These are phyloP conservation scores for Chrysina gloriosa DNA, from an alignment of 2,888 invertebrate species.

Conservation along the genomic window DNA sequence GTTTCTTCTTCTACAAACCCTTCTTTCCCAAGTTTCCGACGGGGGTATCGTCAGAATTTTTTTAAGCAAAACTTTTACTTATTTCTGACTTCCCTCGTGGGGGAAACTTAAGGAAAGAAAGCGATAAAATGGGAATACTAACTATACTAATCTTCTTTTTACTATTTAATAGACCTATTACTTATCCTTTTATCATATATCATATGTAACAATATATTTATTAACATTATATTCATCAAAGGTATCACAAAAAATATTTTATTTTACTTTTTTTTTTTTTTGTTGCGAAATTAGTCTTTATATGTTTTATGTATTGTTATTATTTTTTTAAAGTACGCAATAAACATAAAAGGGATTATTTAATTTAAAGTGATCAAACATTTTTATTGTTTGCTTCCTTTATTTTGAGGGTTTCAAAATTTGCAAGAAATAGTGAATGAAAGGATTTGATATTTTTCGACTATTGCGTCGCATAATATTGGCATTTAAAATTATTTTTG, in stretches of 20 bases:
- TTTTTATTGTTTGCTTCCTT: not conserved
- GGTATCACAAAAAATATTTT: constrained; percentile 34
- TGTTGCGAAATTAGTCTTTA: not conserved
- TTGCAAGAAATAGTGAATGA: too few relatives aligned
- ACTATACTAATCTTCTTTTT: not conserved
- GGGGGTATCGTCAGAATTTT: not conserved
- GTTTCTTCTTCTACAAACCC: not conserved
- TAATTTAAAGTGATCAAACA: not conserved
- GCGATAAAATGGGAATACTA: not conserved
- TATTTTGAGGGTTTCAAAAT: too few relatives aligned
- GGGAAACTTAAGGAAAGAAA: not conserved
- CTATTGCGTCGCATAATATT: too few relatives aligned
- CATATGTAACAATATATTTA: constrained; percentile 32
- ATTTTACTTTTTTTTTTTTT: constrained; percentile 9
- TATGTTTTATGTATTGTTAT: not conserved
- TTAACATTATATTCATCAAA: constrained; percentile 27
- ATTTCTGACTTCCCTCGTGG: not conserved
- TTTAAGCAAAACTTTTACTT: not conserved
- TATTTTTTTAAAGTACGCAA: not conserved
- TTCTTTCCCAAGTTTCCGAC: not conserved
- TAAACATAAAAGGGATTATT: not conserved
- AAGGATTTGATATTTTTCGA: too few relatives aligned
- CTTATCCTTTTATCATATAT: constrained; percentile 2
- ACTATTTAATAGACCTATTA: constrained; percentile 7
- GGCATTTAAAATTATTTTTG: too few relatives aligned